Evolutionary conservation across 2,888 invertebrate genomes (phyloP).

Genomic region (Nysson spinosus): DNA sequence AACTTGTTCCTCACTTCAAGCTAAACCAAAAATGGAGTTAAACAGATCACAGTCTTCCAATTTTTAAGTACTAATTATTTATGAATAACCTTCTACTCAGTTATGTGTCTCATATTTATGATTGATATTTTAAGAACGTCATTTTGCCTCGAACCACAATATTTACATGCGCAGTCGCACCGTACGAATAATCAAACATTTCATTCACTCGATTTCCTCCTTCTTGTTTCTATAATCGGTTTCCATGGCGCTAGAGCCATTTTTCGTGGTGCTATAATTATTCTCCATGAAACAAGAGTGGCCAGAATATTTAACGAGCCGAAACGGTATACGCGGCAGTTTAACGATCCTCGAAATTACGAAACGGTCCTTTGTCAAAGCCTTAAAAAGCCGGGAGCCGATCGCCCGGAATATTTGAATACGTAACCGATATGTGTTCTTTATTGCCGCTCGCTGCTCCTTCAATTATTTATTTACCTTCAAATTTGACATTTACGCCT

Average conservation of each 20-base stretch:
- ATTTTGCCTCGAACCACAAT: not conserved
- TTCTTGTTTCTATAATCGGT: slow-evolving; percentile 16
- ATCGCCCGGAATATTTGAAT: not conserved
- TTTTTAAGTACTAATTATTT: too few relatives aligned
- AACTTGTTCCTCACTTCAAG: too few relatives aligned
- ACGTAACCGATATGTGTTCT: not conserved
- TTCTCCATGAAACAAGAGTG: not conserved
- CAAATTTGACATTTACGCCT: slow-evolving; percentile 19
- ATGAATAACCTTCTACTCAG: too few relatives aligned
- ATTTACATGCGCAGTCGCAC: too few relatives aligned
- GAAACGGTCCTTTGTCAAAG: slow-evolving; percentile 40
- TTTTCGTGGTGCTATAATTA: not conserved
- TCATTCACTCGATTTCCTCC: not conserved
- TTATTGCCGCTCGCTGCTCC: slow-evolving; percentile 2
- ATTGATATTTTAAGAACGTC: not conserved
- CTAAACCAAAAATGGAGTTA: too few relatives aligned
- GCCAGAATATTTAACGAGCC: slow-evolving; percentile 14
- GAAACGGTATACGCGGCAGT: slow-evolving; percentile 29
- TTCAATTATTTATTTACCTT: slow-evolving; percentile 17
- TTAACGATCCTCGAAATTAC: slow-evolving; percentile 50
- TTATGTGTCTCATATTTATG: not conserved
- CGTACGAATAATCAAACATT: not conserved
- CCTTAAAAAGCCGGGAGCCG: slow-evolving; percentile 4
- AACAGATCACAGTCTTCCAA: too few relatives aligned
- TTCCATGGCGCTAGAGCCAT: slow-evolving; percentile 5